Evolutionary conservation across 2,888 invertebrate genomes (phyloP), one percentile per base, ranked within the genome.

Genomic region (Mystacides longicornis): DNA sequence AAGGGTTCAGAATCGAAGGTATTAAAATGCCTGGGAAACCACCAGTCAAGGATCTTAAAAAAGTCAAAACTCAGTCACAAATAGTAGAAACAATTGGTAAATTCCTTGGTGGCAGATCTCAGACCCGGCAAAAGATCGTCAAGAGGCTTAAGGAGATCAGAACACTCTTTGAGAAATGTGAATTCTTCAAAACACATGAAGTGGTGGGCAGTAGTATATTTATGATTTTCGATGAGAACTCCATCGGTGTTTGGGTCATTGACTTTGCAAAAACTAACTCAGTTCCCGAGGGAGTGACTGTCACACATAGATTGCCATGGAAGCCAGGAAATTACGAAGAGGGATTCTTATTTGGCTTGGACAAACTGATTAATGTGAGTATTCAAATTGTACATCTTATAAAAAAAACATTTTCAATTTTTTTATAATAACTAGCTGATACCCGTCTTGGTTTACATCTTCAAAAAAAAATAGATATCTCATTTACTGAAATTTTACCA

Each of bases 1-100:
- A 93, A 66, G 97, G 97, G 2, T 98, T 98, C 71, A 80, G 98
- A 63, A 93, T 98, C 65, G 98, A 98, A 73, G 98, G 95, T 2
- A 86, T 97, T 69, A 93, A 94, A 71, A 79, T 91, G 65, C 83
- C 89, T 14, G 89, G 92, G 20, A 81, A 86, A 59, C 82, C 86
- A 1, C 92, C 93, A 0, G 83, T 90, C 20, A 93, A 89, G 50
- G 92, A 95, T 69, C 75, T 96, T 60, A 93, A 96, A 72, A 90
- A 85, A 64, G 86, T 95, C 23, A 87, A 89, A 64, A 87, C 86
- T 49, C 81, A 81, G 53, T 81, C 82, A 22, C 88, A 93, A 67
- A 86, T 93, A 11, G 70, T 81, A 18, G 77, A 80, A 53, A 87
- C 89, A 0, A 81, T 94, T 65, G 82, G 82, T 23, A 79, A 82